These are phyloP conservation scores for Eilema griseolum DNA, from an alignment of 2,888 invertebrate species.

Conservation along the genomic window DNA sequence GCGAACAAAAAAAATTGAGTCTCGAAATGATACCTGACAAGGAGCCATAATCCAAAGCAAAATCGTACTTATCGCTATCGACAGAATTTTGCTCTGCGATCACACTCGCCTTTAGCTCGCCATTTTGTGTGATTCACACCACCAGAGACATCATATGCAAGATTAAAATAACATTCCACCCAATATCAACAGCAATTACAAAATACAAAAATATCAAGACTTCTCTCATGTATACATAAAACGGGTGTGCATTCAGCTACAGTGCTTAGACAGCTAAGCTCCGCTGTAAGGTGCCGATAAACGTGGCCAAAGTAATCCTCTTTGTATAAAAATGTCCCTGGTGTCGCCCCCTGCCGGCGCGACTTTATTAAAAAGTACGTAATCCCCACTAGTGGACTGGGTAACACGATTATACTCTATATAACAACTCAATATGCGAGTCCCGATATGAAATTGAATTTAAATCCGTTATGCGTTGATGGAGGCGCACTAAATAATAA, in stretches of 20 bases:
- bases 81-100: no score
- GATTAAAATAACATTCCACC: neutral
- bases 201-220: slow-evolving; percentile 22
- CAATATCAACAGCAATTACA: slow-evolving; percentile 14
- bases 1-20: no score
- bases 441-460: slow-evolving; percentile 83
- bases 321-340: slow-evolving; percentile 86
- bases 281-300: slow-evolving; percentile 86
- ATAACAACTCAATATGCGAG: slow-evolving; percentile 82
- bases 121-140: no score
- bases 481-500: slow-evolving; percentile 60
- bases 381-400: slow-evolving; percentile 85
- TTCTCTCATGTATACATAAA: slow-evolving; percentile 53
- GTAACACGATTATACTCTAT: slow-evolving; percentile 84
- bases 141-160: neutral
- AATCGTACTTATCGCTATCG: no score
- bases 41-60: no score
- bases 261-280: slow-evolving; percentile 83
- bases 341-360: slow-evolving; percentile 75
- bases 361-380: slow-evolving; percentile 86
- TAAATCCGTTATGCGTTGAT: slow-evolving; percentile 73
- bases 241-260: slow-evolving; percentile 75
- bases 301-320: slow-evolving; percentile 84
- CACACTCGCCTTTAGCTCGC: no score
- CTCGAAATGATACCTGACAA: neutral